Percentiles rank a stretch among this genome's conserved stretches.
These are phyloP conservation scores for Ylistrum balloti DNA, from an alignment of 1,140 invertebrate species.

Conservation along the genomic window DNA sequence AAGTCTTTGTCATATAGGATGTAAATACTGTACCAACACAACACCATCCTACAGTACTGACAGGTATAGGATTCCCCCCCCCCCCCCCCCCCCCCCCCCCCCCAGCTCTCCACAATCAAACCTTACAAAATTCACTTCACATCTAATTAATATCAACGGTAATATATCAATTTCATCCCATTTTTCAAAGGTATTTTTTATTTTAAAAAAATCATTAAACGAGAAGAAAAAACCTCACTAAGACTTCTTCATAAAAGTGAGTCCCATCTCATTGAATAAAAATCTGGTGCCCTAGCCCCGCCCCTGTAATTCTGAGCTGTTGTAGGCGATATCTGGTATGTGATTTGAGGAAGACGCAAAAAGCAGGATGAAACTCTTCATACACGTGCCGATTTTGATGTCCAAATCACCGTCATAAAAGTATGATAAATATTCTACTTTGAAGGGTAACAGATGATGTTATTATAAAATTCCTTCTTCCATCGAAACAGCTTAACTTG, in stretches of 20 bases:
- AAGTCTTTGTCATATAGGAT: too few relatives aligned
- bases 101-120: too few relatives aligned
- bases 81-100: too few relatives aligned
- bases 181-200: background rate
- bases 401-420: constrained; percentile 17
- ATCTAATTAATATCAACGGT: too few relatives aligned
- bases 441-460: constrained; percentile 17
- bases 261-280: background rate
- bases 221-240: background rate
- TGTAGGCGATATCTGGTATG: background rate
- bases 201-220: background rate
- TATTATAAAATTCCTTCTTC: background rate
- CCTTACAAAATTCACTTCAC: too few relatives aligned
- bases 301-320: background rate
- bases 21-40: too few relatives aligned
- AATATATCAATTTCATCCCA: too few relatives aligned
- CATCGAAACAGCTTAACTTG: constrained; percentile 38
- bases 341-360: background rate
- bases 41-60: too few relatives aligned
- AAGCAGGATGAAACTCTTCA: background rate
- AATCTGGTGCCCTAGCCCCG: background rate
- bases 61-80: too few relatives aligned
- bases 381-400: background rate
- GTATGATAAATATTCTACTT: constrained; percentile 34
- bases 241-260: background rate